A percentile compares a stretch with the other conserved stretches of the same genome.
These are phyloP conservation scores for Gymnocheta viridis DNA, from an alignment of 2,888 invertebrate genomes.

Conservation along the genomic window DNA sequence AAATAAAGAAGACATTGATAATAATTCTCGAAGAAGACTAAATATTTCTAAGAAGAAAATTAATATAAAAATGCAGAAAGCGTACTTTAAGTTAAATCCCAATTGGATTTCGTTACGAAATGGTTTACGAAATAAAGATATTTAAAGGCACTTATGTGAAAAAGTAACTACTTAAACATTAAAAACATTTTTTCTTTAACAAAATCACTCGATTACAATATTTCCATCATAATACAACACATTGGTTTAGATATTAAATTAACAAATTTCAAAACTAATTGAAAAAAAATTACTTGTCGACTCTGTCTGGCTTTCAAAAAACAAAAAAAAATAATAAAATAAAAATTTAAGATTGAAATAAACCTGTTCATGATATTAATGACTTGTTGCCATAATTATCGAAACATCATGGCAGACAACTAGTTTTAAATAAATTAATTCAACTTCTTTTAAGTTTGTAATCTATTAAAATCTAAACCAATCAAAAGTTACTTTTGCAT, in stretches of 20 bases:
- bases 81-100: neutral
- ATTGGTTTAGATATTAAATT: neutral
- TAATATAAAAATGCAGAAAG: slow-evolving; percentile 16
- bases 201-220: neutral
- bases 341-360: neutral
- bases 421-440: slow-evolving; percentile 57
- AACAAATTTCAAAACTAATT: slow-evolving; percentile 45
- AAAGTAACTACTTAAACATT: neutral
- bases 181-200: neutral
- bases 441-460: slow-evolving; percentile 55
- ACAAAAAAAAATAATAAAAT: neutral
- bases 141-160: neutral
- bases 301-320: neutral
- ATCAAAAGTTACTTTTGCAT: slow-evolving; percentile 53
- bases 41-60: slow-evolving; percentile 18
- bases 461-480: slow-evolving; percentile 66
- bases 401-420: slow-evolving; percentile 56
- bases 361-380: slow-evolving; percentile 48
- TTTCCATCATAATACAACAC: slow-evolving; percentile 24
- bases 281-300: slow-evolving; percentile 22
- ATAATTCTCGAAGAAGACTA: slow-evolving; percentile 38
- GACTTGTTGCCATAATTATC: slow-evolving; percentile 64
- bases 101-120: neutral
- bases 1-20: slow-evolving; percentile 46
- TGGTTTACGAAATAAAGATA: neutral